Evolutionary conservation across 2,888 invertebrate species (phyloP), one percentile per base, ranked within the genome.

Genomic region (Athalia rosae): DNA sequence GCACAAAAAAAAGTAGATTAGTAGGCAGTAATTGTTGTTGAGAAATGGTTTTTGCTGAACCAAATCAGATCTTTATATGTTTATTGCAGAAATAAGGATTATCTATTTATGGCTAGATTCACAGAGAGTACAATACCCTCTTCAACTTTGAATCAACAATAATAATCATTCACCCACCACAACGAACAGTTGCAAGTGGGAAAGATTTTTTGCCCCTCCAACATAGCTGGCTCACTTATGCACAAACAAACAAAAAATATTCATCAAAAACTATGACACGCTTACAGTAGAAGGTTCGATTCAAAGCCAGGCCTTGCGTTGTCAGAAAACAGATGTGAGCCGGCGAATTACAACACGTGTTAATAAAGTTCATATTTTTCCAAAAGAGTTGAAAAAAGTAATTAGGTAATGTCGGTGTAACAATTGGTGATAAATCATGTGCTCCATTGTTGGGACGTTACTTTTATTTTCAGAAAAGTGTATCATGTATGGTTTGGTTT

Each of bases 381-480:
- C 28, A 28, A 28, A 28, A 28, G 28, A 28, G 28, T 28, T 28
- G 28, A 28, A 28, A 28, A 28, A 28, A 28, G 2, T 28, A 28
- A 28, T 28, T 28, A 28, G 28, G 28, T 28, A 28, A 28, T 28
- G 28, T 28, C 28, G 28, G 28, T 28, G 0, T 28, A 28, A 28
- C 28, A 28, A 28, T 28, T 28, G 28, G 28, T 28, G 28, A 67
- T 67, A n/a, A 67, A 9, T 8, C 28, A 69, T 7, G 43, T 53
- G 41, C 41, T 41, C 28, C 3, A 41, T 69, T 69, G 43, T 69
- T 45, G 58, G 71, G 58, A 71, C 7, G 67, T 67, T 67, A 6
- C 5, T 71, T 71, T 71, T 71, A 71, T 71, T 71, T n/a, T n/a
- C 56, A 8, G 58, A 13, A 56, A 71, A 71, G 41, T 56, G 45